Conservation (phyloP, 1,140 invertebrate species). For the Daktulosphaira vitifoliae region DNA sequence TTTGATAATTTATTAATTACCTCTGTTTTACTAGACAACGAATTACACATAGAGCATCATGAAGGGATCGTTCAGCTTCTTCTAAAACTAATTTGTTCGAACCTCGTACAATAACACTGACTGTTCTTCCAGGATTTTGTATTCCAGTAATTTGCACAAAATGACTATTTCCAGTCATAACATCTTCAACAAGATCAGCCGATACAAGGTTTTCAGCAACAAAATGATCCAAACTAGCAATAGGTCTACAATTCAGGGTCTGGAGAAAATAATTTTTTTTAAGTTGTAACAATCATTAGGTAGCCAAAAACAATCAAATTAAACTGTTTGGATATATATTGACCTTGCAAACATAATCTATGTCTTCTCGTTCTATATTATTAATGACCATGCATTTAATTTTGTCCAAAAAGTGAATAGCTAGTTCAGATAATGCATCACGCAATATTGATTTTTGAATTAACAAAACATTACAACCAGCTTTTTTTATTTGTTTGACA, state of each 20-base stretch:
- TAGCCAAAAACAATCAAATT: background rate
- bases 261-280: slow-evolving; percentile 40
- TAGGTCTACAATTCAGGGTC: slow-evolving; percentile 86
- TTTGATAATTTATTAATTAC: slow-evolving; percentile 40
- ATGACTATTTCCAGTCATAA: slow-evolving; percentile 79
- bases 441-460: slow-evolving; percentile 98
- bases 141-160: slow-evolving; percentile 93
- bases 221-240: slow-evolving; percentile 98
- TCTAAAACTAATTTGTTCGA: slow-evolving; percentile 95
- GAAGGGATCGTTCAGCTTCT: slow-evolving; percentile 90
- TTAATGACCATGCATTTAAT: slow-evolving; percentile 99
- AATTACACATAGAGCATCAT: slow-evolving; percentile 97
- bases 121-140: slow-evolving; percentile 76
- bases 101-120: slow-evolving; percentile 88
- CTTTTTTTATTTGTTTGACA: slow-evolving; percentile 97
- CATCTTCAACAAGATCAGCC: slow-evolving; percentile 93
- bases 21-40: slow-evolving; percentile 90
- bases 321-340: slow-evolving; percentile 12
- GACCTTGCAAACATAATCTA: slow-evolving; percentile 91
- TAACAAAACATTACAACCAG: slow-evolving; percentile 94
- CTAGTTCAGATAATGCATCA: slow-evolving; percentile 94
- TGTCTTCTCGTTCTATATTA: slow-evolving; percentile 95
- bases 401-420: slow-evolving; percentile 96
- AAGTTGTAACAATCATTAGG: background rate
- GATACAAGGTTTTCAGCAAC: slow-evolving; percentile 78